These are phyloP conservation scores for Petrophora chlorosata DNA, from an alignment of 2,888 invertebrate genomes.

Conservation along the genomic window DNA sequence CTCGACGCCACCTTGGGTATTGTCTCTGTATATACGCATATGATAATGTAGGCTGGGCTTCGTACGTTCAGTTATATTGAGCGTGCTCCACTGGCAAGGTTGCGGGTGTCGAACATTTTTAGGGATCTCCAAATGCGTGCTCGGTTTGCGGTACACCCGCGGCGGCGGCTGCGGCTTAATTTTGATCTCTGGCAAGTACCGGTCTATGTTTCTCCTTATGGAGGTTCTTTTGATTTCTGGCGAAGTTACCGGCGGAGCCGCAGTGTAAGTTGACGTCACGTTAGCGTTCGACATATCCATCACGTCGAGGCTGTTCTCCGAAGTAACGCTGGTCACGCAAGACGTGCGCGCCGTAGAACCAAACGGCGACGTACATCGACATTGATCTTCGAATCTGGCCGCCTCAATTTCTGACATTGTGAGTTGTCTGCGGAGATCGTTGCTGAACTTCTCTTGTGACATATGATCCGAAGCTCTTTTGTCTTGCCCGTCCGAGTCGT, in stretches of 20 bases:
- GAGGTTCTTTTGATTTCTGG: slow-evolving; percentile 79
- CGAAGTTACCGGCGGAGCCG: slow-evolving; percentile 72
- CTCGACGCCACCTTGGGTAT: slow-evolving; percentile 48
- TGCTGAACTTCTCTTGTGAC: slow-evolving; percentile 59
- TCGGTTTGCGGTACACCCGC: slow-evolving; percentile 73
- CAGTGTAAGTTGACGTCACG: slow-evolving; percentile 77
- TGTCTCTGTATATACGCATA: slow-evolving; percentile 77
- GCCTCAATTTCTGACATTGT: slow-evolving; percentile 84
- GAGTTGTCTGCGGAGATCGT: slow-evolving; percentile 63
- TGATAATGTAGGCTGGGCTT: slow-evolving; percentile 80
- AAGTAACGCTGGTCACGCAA: slow-evolving; percentile 82
- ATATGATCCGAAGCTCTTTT: slow-evolving; percentile 57
- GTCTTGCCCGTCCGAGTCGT: slow-evolving; percentile 69
- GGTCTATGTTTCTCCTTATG: slow-evolving; percentile 71
- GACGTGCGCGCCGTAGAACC: slow-evolving; percentile 89
- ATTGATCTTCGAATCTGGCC: slow-evolving; percentile 87
- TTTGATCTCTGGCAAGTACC: slow-evolving; percentile 71
- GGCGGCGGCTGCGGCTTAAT: slow-evolving; percentile 76
- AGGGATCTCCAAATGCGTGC: slow-evolving; percentile 73
- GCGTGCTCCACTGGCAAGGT: slow-evolving; percentile 77
- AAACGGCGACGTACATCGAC: slow-evolving; percentile 89
- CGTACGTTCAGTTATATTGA: slow-evolving; percentile 74
- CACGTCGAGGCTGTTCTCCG: slow-evolving; percentile 82
- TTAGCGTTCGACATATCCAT: slow-evolving; percentile 79
- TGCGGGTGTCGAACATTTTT: slow-evolving; percentile 74